Conservation (phyloP, 2,113 vertebrate genomes). For the Hemiprocne comata region DNA sequence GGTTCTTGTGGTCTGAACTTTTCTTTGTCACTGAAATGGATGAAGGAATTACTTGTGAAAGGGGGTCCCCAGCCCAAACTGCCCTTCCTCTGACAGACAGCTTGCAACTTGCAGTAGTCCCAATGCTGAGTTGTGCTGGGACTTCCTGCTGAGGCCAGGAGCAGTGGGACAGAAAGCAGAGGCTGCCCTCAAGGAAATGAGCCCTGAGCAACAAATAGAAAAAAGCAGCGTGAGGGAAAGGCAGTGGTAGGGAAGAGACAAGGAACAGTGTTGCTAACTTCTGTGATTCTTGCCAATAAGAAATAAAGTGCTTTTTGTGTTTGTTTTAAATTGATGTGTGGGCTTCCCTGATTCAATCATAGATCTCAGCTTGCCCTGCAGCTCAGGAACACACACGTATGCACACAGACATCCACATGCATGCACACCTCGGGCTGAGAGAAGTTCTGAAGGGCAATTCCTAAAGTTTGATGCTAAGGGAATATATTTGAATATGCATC, state of each 20-base stretch:
- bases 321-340: too few species aligned
- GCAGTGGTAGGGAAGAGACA: neutral
- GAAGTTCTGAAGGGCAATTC: neutral
- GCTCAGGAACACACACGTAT: neutral
- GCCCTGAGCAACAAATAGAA: neutral
- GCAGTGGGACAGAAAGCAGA: neutral
- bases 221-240: neutral
- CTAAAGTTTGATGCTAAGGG: neutral
- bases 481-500: neutral
- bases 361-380: neutral
- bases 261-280: neutral
- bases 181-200: neutral
- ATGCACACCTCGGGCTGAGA: neutral
- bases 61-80: neutral
- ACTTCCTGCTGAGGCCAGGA: neutral
- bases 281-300: neutral
- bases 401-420: too few species aligned
- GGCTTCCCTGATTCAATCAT: neutral
- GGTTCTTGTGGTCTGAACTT: neutral
- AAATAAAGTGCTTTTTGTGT: neutral
- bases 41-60: neutral
- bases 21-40: neutral
- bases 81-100: neutral
- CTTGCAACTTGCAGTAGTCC: too few species aligned
- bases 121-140: rapidly evolving